These are phyloP conservation scores for Amphipoea oculea DNA, from an alignment of 2,888 invertebrate genomes.

Conservation along the genomic window DNA sequence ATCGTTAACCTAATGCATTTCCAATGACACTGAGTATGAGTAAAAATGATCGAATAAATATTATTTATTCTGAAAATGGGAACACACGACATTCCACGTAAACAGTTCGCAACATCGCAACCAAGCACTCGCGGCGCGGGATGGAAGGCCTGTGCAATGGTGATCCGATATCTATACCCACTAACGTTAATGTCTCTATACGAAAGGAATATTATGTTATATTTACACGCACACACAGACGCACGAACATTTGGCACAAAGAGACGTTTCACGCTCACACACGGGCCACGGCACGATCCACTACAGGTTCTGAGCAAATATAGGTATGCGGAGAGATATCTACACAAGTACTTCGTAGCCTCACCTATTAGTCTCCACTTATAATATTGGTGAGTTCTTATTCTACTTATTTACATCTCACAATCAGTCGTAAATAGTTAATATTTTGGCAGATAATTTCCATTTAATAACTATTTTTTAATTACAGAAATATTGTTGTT, in stretches of 20 bases:
- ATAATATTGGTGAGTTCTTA: constrained; percentile 87
- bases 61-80: constrained; percentile 66
- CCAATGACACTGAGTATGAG: constrained; percentile 66
- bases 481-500: constrained; percentile 72
- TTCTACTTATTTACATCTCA: constrained; percentile 89
- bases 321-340: constrained; percentile 88
- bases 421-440: constrained; percentile 89
- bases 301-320: constrained; percentile 89
- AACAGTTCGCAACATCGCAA: constrained; percentile 42
- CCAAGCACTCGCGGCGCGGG: constrained; percentile 46
- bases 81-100: constrained; percentile 54
- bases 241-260: constrained; percentile 88
- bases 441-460: constrained; percentile 87
- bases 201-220: constrained; percentile 75
- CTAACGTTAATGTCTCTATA: constrained; percentile 75
- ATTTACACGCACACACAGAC: constrained; percentile 81
- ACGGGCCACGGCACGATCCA: constrained; percentile 78
- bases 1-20: constrained; percentile 67
- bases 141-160: constrained; percentile 39
- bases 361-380: constrained; percentile 82
- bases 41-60: constrained; percentile 67
- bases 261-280: constrained; percentile 86
- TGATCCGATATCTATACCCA: constrained; percentile 69
- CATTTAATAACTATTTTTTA: constrained; percentile 75
- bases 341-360: constrained; percentile 84